A percentile compares a stretch with the other conserved stretches of the same genome.
These are phyloP conservation scores for Agrochola circellaris DNA, from an alignment of 2,888 invertebrate genomes.

Conservation along the genomic window DNA sequence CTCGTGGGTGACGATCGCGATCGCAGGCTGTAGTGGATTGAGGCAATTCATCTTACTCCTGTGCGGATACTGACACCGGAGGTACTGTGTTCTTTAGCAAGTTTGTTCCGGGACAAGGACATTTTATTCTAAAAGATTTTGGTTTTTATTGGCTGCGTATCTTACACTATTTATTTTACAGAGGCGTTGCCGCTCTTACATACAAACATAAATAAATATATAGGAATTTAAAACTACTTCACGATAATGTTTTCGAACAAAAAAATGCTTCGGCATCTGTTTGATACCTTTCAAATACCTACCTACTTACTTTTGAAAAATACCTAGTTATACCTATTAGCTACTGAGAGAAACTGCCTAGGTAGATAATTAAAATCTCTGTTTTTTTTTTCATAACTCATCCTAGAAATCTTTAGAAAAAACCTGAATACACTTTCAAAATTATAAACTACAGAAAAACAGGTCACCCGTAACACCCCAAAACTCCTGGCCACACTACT, in stretches of 20 bases:
- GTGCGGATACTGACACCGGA: conserved; percentile 67
- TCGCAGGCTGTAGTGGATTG: conserved; percentile 69
- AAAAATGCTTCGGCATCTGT: background rate
- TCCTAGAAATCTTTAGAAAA: background rate
- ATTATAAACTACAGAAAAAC: background rate
- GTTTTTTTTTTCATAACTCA: background rate
- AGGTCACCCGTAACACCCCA: background rate
- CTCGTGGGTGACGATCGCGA: conserved; percentile 58
- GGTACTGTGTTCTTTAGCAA: conserved; percentile 31
- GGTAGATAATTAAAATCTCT: background rate
- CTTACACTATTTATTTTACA: background rate
- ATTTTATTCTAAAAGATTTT: background rate
- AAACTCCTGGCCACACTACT: conserved; percentile 49
- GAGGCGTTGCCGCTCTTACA: background rate
- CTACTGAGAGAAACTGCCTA: background rate
- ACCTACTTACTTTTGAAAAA: background rate
- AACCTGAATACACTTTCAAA: background rate
- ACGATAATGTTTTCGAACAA: background rate
- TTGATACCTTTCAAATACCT: background rate
- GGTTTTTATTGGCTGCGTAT: background rate
- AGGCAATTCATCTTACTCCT: conserved; percentile 77
- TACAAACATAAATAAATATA: background rate
- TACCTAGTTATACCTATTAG: background rate
- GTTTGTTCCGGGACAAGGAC: conserved; percentile 8
- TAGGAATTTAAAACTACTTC: background rate